These are phyloP conservation scores for Hypomesus transpacificus DNA, from an alignment of 2,113 vertebrate genomes.

Conservation along the genomic window DNA sequence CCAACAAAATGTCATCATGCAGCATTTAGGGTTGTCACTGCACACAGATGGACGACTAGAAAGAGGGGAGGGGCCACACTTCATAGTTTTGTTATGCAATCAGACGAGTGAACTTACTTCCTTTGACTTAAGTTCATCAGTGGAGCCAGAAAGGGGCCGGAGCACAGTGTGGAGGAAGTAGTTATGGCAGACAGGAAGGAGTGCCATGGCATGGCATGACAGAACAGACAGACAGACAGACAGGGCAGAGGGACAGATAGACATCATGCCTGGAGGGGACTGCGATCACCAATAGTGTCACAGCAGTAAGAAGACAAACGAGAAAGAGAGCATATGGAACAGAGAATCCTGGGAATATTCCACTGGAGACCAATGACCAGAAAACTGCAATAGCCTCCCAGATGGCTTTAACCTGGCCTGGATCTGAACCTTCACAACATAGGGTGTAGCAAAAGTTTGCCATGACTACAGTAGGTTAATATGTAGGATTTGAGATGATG, in stretches of 20 bases:
- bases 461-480: background rate
- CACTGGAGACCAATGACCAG: slow-evolving; percentile 53
- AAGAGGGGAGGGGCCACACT: slow-evolving; percentile 15
- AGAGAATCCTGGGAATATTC: slow-evolving; percentile 43
- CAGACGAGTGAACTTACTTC: slow-evolving; percentile 71
- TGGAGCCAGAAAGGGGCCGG: slow-evolving; percentile 61
- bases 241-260: slow-evolving; percentile 53
- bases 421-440: slow-evolving; percentile 43
- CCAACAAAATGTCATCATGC: slow-evolving; percentile 26
- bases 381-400: slow-evolving; percentile 72
- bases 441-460: background rate
- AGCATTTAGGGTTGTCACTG: slow-evolving; percentile 17
- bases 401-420: slow-evolving; percentile 68
- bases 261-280: slow-evolving; percentile 66
- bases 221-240: slow-evolving; percentile 39
- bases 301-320: slow-evolving; percentile 31
- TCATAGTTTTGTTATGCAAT: slow-evolving; percentile 24
- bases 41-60: slow-evolving; percentile 23
- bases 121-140: slow-evolving; percentile 70
- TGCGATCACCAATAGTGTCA: slow-evolving; percentile 50
- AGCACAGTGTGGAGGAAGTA: slow-evolving; percentile 56
- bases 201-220: slow-evolving; percentile 51
- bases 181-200: slow-evolving; percentile 63
- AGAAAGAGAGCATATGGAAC: slow-evolving; percentile 34
- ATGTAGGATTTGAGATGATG: too few relatives aligned